A percentile compares a stretch with the other conserved stretches of the same genome.
Evolutionary conservation across 2,797 vertebrate species (phyloP).

Genomic region (Labroides dimidiatus): DNA sequence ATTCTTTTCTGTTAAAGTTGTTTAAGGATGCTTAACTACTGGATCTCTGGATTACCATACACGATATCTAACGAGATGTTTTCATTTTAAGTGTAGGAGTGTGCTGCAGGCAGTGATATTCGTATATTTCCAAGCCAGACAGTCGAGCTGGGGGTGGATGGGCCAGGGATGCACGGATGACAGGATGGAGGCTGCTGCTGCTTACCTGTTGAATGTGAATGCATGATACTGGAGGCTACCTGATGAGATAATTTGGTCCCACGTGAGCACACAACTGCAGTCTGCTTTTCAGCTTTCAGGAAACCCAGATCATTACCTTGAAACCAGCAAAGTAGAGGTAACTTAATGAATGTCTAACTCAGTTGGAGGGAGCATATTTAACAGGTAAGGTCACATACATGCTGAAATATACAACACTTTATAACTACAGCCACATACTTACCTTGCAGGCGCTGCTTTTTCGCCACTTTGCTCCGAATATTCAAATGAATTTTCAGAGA

Average conservation of each 20-base stretch:
- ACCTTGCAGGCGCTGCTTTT: too few relatives aligned
- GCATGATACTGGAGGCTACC: conserved; percentile 19
- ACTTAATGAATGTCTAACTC: conserved; percentile 45
- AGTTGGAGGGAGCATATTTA: conserved; percentile 21
- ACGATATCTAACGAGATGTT: conserved; percentile 53
- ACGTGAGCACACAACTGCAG: conserved; percentile 46
- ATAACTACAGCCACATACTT: too few relatives aligned
- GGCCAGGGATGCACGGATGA: conserved; percentile 47
- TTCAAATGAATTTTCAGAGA: too few relatives aligned
- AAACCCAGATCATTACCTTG: conserved; percentile 38
- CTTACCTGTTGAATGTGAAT: conserved; percentile 61
- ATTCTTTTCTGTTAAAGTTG: conserved; percentile 32
- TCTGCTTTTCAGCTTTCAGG: conserved; percentile 51
- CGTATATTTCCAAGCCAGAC: conserved; percentile 46
- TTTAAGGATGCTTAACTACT: conserved; percentile 50
- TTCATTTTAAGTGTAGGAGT: conserved; percentile 57
- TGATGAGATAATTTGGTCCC: conserved; percentile 45
- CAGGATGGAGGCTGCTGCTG: conserved; percentile 52
- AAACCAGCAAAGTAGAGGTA: conserved; percentile 39
- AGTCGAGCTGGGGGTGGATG: conserved; percentile 50
- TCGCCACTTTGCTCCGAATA: too few relatives aligned
- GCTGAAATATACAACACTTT: background rate
- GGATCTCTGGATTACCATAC: conserved; percentile 56
- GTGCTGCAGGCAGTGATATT: conserved; percentile 52
- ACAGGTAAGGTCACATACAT: conserved; percentile 36